These are phyloP conservation scores for Saiga tatarica DNA, from an alignment of 2,113 vertebrate genomes.

Conservation along the genomic window DNA sequence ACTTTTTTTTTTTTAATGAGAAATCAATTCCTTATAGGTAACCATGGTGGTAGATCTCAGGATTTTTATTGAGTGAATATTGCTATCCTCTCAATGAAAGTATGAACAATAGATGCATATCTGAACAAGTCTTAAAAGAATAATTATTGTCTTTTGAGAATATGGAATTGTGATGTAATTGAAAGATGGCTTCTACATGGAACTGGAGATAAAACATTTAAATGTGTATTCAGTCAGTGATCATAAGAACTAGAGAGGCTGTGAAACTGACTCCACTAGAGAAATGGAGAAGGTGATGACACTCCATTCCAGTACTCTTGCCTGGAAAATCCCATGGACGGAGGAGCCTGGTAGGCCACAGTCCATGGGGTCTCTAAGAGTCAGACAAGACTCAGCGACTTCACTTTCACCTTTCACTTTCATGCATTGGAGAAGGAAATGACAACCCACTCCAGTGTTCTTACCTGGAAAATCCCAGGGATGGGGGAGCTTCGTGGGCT, in stretches of 20 bases:
- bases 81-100: not conserved
- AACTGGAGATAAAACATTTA: not conserved
- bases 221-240: not conserved
- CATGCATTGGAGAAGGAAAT: no score
- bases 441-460: no score
- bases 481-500: no score
- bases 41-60: not conserved
- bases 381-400: no score
- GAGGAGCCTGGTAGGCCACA: no score
- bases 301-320: no score
- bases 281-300: no score
- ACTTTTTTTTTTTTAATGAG: not conserved
- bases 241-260: not conserved
- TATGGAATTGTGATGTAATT: not conserved
- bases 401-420: no score
- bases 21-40: not conserved
- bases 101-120: not conserved
- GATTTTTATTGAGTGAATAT: not conserved
- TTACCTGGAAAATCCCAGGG: no score
- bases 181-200: not conserved
- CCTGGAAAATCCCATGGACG: no score
- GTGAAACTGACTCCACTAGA: not conserved
- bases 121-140: not conserved
- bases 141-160: not conserved
- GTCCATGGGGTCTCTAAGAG: no score